Conservation (phyloP, 2,888 invertebrate species). For the Prenolepis imparis region DNA sequence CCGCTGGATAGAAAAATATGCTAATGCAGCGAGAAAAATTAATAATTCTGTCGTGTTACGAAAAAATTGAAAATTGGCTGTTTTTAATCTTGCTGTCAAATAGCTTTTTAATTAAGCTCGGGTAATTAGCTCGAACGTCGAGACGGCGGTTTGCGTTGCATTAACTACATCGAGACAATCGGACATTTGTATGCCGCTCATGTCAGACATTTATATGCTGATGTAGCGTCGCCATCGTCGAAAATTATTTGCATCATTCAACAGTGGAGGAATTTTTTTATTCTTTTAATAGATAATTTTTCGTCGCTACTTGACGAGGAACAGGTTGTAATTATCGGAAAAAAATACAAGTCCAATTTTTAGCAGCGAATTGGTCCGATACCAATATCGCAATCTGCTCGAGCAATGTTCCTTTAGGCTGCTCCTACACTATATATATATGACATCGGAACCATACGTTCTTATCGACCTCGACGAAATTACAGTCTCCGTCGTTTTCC, state of each 20-base stretch:
- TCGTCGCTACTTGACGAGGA: conserved; percentile 49
- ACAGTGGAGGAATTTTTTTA: neutral
- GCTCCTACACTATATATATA: conserved; percentile 7
- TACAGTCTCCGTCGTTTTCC: conserved; percentile 14
- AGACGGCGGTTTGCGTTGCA: neutral
- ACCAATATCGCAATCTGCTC: conserved; percentile 10
- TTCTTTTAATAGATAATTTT: conserved; percentile 25
- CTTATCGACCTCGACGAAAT: conserved; percentile 33
- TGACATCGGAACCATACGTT: conserved; percentile 32
- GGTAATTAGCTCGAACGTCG: conserved; percentile 11
- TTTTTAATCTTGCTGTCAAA: conserved; percentile 1
- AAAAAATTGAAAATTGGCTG: neutral
- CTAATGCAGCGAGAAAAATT: neutral
- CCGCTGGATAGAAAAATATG: neutral
- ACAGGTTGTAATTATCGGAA: conserved; percentile 66
- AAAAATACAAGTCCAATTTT: conserved; percentile 53
- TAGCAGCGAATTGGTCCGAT: conserved; percentile 14
- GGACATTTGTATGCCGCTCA: neutral
- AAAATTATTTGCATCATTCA: neutral
- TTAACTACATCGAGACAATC: neutral
- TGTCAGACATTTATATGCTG: neutral
- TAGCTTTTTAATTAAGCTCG: neutral
- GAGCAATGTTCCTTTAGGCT: neutral
- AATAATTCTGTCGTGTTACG: neutral
- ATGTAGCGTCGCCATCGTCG: neutral